Base-by-base conservation (phyloP, 2,888 invertebrate species). In the Drosophila conformis region DNA sequence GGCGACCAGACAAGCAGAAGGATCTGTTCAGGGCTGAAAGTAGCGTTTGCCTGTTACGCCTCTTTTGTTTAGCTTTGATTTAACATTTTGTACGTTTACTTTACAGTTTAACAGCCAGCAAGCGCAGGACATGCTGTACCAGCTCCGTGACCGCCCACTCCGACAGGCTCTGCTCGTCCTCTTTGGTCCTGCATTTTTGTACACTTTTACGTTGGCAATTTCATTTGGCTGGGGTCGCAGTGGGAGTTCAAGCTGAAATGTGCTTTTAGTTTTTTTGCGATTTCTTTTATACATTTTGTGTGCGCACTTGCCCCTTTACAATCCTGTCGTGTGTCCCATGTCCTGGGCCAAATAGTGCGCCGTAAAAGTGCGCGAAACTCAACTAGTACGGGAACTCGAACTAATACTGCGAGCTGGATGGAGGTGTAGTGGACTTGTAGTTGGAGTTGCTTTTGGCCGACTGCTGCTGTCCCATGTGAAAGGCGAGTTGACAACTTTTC, bases 161-260 rank as follows among this genome's bases (percentile, higher is more conserved):
- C n/a, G 33, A 40, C 33, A 51, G 27, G 6, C 38, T 35, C n/a
- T 27, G 51, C 46, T 49, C 56, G 18, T 31, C 11, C 46, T 15
- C 36, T 10, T 38, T 40, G 31, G 31, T 58, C 31, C 65, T 73
- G 79, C 82, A 76, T 87, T 81, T 85, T 77, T 81, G 75, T 82
- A 83, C 84, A 81, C 82, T 83, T 85, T 89, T 77, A 78, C 82
- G 81, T 89, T 85, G 89, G 82, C 85, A 89, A 89, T 85, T 89
- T 89, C 84, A 85, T 89, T 89, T 85, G 82, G 77, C 64, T 75
- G 59, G 81, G 73, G 72, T 89, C 84, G 72, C 84, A 57, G 68
- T 84, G 85, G 89, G 89, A 89, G 89, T 84, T 85, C 85, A 80
- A 82, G 89, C 85, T 85, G 85, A 84, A 89, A 89, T 85, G 85